A percentile compares a stretch with the other conserved stretches of the same genome.
These are phyloP conservation scores for Drosophila infuscata DNA, from an alignment of 2,888 invertebrate genomes.

Conservation along the genomic window DNA sequence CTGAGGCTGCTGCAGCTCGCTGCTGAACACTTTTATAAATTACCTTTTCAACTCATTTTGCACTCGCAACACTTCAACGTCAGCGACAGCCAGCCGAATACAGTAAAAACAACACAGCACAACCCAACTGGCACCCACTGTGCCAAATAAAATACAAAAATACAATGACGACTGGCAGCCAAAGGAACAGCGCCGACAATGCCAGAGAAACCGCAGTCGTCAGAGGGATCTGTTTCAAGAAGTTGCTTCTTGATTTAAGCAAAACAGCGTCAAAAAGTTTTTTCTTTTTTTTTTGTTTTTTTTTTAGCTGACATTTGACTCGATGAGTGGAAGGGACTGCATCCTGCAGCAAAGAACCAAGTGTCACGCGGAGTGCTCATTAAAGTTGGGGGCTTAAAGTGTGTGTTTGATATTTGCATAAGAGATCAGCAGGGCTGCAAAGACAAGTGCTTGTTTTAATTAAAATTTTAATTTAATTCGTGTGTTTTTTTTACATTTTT, in stretches of 20 bases:
- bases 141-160: conserved; percentile 1
- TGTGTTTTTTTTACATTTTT: conserved; percentile 1
- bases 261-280: conserved; percentile 46
- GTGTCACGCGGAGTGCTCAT: conserved; percentile 34
- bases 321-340: background rate
- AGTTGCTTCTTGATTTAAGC: conserved; percentile 46
- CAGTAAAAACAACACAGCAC: conserved; percentile 1
- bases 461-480: conserved; percentile 75
- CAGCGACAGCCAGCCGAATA: conserved; percentile 24
- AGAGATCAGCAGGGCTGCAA: conserved; percentile 9
- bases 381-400: conserved; percentile 63
- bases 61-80: conserved; percentile 52
- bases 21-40: conserved; percentile 59
- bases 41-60: conserved; percentile 67
- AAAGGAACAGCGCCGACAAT: conserved; percentile 44
- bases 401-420: conserved; percentile 23
- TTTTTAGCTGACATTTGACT: conserved; percentile 56
- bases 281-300: background rate
- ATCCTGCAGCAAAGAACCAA: background rate
- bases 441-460: conserved; percentile 74
- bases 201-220: conserved; percentile 4
- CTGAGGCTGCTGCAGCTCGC: conserved; percentile 8
- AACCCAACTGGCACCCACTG: background rate
- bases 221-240: conserved; percentile 13
- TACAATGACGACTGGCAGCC: conserved; percentile 53